Percentiles rank a stretch among this genome's conserved stretches.
These are phyloP conservation scores for Polia nebulosa DNA, from an alignment of 2,888 invertebrate genomes.

Conservation along the genomic window DNA sequence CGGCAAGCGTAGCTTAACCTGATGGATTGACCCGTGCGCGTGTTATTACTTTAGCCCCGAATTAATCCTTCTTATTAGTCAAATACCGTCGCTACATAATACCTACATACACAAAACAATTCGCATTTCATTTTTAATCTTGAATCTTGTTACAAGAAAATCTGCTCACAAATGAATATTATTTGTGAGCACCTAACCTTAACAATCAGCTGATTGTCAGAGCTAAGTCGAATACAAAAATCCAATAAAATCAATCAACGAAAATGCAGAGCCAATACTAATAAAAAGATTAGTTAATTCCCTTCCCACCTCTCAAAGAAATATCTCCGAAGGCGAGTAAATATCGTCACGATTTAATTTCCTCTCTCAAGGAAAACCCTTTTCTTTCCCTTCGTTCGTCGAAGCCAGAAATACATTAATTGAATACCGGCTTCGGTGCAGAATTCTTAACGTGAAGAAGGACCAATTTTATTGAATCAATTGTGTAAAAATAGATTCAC, in stretches of 20 bases:
- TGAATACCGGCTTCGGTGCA: conserved; percentile 27
- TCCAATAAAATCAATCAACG: not conserved
- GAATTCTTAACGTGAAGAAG: conserved; percentile 22
- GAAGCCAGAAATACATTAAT: conserved; percentile 45
- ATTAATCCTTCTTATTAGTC: too few species aligned
- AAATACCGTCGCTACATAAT: too few species aligned
- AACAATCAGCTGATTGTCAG: not conserved
- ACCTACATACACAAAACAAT: too few species aligned
- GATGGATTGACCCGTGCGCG: too few species aligned
- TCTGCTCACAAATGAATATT: not conserved
- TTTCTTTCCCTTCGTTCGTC: conserved; percentile 7
- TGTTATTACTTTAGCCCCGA: too few species aligned
- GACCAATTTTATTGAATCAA: conserved; percentile 14
- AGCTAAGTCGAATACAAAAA: not conserved
- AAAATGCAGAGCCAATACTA: not conserved
- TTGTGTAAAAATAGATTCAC: not conserved
- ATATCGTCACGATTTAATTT: conserved; percentile 51
- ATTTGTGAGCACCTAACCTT: not conserved
- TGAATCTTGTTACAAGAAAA: not conserved
- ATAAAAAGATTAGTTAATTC: conserved; percentile 11
- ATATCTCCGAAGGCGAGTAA: conserved; percentile 13
- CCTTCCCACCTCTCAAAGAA: not conserved
- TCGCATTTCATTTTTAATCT: too few species aligned
- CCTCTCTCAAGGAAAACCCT: conserved; percentile 19
- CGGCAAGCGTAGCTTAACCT: too few species aligned